phyloP scores from a whole-genome alignment of 2,888 invertebrate species.

The Apodemia duryi region DNA sequence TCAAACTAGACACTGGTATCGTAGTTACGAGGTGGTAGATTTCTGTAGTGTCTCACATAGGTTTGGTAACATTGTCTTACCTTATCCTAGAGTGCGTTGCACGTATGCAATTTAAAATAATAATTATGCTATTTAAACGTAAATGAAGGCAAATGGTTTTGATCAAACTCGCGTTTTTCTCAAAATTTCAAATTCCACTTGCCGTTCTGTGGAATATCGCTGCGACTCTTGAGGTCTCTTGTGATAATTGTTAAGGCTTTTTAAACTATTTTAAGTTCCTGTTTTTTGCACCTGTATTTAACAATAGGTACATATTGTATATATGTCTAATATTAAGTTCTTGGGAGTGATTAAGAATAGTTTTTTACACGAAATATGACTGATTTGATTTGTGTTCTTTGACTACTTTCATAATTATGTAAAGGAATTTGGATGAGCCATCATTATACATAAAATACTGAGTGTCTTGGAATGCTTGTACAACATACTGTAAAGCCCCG shows the following conservation, averaged over 20 bases:
- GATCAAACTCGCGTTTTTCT: neutral
- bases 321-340: neutral
- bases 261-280: slow-evolving; percentile 16
- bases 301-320: neutral
- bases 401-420: too few species aligned
- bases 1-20: too few species aligned
- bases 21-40: too few species aligned
- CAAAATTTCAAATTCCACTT: neutral
- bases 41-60: too few species aligned
- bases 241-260: slow-evolving; percentile 17
- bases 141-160: neutral
- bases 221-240: slow-evolving; percentile 3
- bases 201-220: neutral
- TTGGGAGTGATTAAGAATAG: neutral
- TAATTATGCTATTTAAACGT: neutral
- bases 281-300: neutral
- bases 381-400: neutral
- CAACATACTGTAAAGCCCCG: too few species aligned
- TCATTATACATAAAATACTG: too few species aligned
- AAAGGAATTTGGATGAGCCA: too few species aligned
- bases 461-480: too few species aligned
- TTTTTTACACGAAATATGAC: neutral
- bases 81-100: too few species aligned
- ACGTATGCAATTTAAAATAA: too few species aligned
- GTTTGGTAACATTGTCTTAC: too few species aligned